A percentile compares a stretch with the other conserved stretches of the same genome.
phyloP scores from a whole-genome alignment of 2,113 vertebrate species.

The Gymnogyps californianus region DNA sequence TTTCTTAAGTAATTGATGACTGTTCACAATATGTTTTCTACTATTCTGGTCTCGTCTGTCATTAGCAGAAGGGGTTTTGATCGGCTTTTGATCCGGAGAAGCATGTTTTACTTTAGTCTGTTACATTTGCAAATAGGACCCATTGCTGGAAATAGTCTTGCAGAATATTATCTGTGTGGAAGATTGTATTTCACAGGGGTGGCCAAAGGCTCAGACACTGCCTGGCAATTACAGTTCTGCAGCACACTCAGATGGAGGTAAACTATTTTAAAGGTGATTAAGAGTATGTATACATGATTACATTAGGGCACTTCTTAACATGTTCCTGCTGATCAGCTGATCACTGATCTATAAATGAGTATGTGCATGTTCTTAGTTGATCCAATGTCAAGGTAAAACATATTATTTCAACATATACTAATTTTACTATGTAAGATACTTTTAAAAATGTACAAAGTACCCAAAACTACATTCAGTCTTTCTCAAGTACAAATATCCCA shows the following conservation, averaged over 20 bases:
- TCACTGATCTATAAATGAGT: neutral
- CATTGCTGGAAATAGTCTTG: neutral
- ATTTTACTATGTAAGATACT: neutral
- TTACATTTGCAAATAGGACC: neutral
- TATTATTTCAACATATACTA: neutral
- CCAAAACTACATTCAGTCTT: neutral
- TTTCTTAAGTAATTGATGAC: neutral
- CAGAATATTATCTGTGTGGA: neutral
- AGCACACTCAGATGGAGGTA: neutral
- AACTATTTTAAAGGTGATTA: neutral
- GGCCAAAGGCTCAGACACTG: neutral
- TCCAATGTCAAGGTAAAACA: neutral
- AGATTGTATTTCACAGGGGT: neutral
- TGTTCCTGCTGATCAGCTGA: neutral
- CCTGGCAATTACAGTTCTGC: neutral
- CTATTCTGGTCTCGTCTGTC: neutral
- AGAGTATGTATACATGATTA: neutral
- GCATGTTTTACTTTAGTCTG: neutral
- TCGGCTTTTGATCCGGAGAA: neutral
- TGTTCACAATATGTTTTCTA: slow-evolving; percentile 7
- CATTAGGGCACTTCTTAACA: neutral
- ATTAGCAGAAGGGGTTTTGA: neutral
- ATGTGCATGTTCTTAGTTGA: neutral
- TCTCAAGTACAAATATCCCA: neutral
- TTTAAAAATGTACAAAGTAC: neutral